Evolutionary conservation across 2,888 invertebrate species (phyloP).

Genomic region (Sesia apiformis): DNA sequence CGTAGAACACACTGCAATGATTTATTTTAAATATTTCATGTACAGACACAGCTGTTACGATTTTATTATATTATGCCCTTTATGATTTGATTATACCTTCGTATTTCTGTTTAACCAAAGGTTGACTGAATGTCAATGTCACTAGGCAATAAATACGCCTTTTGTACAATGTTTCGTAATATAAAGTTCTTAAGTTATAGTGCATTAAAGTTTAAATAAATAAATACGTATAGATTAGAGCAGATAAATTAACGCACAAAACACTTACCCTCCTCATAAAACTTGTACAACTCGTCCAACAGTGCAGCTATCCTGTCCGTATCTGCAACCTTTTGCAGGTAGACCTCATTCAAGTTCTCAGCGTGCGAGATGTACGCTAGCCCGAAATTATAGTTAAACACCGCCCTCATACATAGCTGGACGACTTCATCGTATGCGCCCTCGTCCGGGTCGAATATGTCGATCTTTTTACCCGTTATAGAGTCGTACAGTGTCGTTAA

Average conservation of each 20-base stretch:
- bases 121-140: no score
- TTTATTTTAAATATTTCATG: no score
- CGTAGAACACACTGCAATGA: no score
- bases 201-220: no score
- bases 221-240: no score
- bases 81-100: no score
- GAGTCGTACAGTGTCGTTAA: constrained; percentile 78
- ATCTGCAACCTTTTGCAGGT: constrained; percentile 74
- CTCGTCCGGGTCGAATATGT: constrained; percentile 67
- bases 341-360: constrained; percentile 75
- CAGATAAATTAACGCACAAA: no score
- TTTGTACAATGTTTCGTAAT: not conserved
- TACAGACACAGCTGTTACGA: no score
- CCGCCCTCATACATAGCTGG: constrained; percentile 77
- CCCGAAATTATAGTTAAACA: constrained; percentile 74
- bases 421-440: constrained; percentile 65
- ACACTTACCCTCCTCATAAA: constrained; percentile 58
- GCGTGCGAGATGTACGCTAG: constrained; percentile 75
- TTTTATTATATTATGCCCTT: no score
- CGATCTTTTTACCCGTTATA: constrained; percentile 56
- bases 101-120: not conserved
- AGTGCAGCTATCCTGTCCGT: constrained; percentile 62
- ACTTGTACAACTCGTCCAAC: constrained; percentile 74
- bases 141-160: no score
- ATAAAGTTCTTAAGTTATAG: not conserved